Evolutionary conservation across 1,140 invertebrate genomes (phyloP).

Genomic region (Drosophila setifemur): DNA sequence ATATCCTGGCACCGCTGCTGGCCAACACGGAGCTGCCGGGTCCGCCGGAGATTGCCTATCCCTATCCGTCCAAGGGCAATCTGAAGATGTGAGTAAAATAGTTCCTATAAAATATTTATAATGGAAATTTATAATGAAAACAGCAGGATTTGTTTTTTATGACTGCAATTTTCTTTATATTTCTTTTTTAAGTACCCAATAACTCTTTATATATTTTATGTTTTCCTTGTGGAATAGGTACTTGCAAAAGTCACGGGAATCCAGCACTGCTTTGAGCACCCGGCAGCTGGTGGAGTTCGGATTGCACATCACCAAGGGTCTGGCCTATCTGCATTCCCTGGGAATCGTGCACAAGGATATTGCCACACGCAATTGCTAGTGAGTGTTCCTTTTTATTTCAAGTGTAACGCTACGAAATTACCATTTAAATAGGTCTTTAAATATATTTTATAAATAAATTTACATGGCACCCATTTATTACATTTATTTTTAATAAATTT

Average conservation of each 20-base stretch:
- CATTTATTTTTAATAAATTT: not conserved
- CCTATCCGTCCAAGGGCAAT: conserved; percentile 91
- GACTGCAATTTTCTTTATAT: too few species aligned
- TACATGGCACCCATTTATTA: too few species aligned
- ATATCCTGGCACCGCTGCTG: conserved; percentile 91
- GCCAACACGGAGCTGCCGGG: conserved; percentile 90
- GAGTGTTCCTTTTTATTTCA: conserved; percentile 83
- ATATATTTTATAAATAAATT: too few species aligned
- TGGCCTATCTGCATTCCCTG: conserved; percentile 95
- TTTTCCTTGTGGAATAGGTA: conserved; percentile 84
- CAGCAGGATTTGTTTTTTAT: too few species aligned
- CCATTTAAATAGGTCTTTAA: too few species aligned
- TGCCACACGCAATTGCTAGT: conserved; percentile 94
- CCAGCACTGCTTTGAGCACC: conserved; percentile 86
- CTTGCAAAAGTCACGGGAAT: conserved; percentile 86
- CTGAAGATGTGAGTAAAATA: conserved; percentile 89
- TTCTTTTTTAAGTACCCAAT: not conserved
- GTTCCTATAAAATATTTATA: not conserved
- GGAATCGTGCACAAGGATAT: conserved; percentile 95
- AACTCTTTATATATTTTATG: not conserved
- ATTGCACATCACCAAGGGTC: conserved; percentile 92
- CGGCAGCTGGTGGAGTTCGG: conserved; percentile 95
- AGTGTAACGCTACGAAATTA: too few species aligned
- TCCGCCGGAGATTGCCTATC: conserved; percentile 91
- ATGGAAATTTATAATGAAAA: too few species aligned